These are phyloP conservation scores for Terebella lapidaria DNA, from an alignment of 2,888 invertebrate species.

Conservation along the genomic window DNA sequence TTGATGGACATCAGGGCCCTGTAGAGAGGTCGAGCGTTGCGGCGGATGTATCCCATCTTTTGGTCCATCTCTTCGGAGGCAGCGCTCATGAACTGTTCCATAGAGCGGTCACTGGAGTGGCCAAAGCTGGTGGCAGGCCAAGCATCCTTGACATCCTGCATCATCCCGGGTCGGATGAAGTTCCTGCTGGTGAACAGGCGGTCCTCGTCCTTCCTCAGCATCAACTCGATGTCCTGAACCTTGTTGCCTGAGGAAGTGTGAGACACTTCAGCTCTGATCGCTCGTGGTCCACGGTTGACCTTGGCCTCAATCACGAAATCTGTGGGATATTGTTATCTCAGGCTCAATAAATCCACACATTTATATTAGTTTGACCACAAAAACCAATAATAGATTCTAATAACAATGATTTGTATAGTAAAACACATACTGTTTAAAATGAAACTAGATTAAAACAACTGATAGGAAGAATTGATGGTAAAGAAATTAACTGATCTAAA, in stretches of 20 bases:
- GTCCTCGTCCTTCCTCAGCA: slow-evolving; percentile 11
- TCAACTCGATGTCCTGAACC: slow-evolving; percentile 8
- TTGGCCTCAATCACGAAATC: too few relatives aligned
- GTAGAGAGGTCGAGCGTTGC: neutral
- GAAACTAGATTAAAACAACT: too few relatives aligned
- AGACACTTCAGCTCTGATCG: slow-evolving; percentile 10
- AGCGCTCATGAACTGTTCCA: neutral
- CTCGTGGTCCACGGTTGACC: slow-evolving; percentile 5
- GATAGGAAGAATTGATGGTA: too few relatives aligned
- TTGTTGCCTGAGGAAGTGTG: slow-evolving; percentile 1
- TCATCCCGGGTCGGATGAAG: slow-evolving; percentile 16
- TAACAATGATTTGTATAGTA: too few relatives aligned
- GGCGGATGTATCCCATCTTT: neutral
- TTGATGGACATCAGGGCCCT: neutral
- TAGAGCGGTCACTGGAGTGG: too few relatives aligned
- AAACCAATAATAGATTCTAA: too few relatives aligned
- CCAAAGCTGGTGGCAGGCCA: neutral
- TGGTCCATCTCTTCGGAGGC: neutral
- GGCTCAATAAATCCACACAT: too few relatives aligned
- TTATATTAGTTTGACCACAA: too few relatives aligned
- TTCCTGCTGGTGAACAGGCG: slow-evolving; percentile 15
- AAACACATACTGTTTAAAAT: too few relatives aligned
- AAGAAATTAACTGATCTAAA: too few relatives aligned
- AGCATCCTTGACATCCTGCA: slow-evolving; percentile 2
- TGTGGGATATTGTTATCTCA: too few relatives aligned